These are phyloP conservation scores for Istiophorus platypterus DNA, from an alignment of 2,113 vertebrate genomes.

Conservation along the genomic window DNA sequence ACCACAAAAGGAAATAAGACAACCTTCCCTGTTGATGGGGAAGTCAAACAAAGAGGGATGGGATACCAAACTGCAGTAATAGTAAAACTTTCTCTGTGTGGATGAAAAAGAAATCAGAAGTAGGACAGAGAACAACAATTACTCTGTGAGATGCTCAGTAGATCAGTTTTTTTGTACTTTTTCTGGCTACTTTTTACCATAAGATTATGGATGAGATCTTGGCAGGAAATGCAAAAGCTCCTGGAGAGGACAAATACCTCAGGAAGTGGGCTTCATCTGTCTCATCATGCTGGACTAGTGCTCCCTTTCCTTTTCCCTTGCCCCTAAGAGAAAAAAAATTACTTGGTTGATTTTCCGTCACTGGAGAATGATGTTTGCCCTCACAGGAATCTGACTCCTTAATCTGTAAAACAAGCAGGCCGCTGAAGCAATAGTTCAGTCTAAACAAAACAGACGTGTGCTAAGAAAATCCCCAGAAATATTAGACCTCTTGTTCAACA, in stretches of 20 bases:
- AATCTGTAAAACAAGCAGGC: constrained; percentile 32
- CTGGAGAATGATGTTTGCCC: constrained; percentile 2
- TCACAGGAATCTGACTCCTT: constrained; percentile 37
- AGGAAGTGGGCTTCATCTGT: constrained; percentile 45
- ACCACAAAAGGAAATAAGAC: constrained; percentile 69
- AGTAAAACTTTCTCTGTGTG: constrained; percentile 23
- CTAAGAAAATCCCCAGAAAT: constrained; percentile 18
- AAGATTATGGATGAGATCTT: constrained; percentile 41
- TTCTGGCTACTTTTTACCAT: not conserved
- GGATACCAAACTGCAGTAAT: constrained; percentile 24
- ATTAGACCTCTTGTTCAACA: constrained; percentile 37
- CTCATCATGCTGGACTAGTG: constrained; percentile 15
- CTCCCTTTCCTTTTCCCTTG: constrained; percentile 32
- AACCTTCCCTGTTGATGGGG: constrained; percentile 21
- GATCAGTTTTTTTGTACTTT: not conserved
- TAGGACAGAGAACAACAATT: constrained; percentile 41
- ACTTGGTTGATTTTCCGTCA: constrained; percentile 8
- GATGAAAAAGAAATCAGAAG: constrained; percentile 34
- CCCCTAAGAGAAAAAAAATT: not conserved
- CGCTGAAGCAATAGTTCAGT: not conserved
- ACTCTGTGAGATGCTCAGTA: not conserved
- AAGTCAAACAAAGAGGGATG: constrained; percentile 42
- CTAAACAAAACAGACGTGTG: constrained; percentile 20
- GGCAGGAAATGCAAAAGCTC: constrained; percentile 37
- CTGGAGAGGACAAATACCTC: constrained; percentile 43